Evolutionary conservation across 2,113 vertebrate species (phyloP).

Genomic region (Pseudorhombus dupliciocellatus): DNA sequence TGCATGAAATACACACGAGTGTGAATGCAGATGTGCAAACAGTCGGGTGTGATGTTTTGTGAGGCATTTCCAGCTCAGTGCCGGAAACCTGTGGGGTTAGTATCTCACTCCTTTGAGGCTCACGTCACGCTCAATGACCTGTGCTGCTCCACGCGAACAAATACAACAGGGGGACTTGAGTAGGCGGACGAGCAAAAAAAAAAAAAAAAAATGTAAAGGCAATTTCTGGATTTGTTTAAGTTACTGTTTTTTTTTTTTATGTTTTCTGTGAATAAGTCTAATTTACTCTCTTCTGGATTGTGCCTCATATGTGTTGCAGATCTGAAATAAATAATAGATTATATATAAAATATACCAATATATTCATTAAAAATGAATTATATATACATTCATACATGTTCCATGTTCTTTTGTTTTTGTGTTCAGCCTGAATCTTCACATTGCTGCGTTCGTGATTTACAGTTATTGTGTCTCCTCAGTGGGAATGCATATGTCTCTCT

Average conservation of each 20-base stretch:
- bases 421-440: too few species aligned
- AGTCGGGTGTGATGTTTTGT: constrained; percentile 19
- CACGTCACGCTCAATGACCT: constrained; percentile 31
- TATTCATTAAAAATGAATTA: not conserved
- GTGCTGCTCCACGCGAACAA: constrained; percentile 8
- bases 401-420: too few species aligned
- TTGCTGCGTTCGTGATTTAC: too few species aligned
- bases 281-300: not conserved
- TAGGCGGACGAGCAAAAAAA: not conserved
- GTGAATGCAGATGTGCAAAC: not conserved
- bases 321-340: too few species aligned
- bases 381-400: not conserved
- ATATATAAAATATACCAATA: too few species aligned
- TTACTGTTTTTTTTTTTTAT: too few species aligned
- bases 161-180: not conserved
- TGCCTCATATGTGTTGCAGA: not conserved
- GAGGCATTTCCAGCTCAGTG: constrained; percentile 28
- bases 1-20: not conserved
- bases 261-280: too few species aligned
- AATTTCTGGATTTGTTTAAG: constrained; percentile 3
- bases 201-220: not conserved
- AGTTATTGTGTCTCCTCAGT: not conserved
- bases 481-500: not conserved
- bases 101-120: constrained; percentile 20
- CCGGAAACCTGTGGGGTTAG: constrained; percentile 30